Evolutionary conservation across 2,888 invertebrate genomes (phyloP).

Genomic region (Luffia ferchaultella): DNA sequence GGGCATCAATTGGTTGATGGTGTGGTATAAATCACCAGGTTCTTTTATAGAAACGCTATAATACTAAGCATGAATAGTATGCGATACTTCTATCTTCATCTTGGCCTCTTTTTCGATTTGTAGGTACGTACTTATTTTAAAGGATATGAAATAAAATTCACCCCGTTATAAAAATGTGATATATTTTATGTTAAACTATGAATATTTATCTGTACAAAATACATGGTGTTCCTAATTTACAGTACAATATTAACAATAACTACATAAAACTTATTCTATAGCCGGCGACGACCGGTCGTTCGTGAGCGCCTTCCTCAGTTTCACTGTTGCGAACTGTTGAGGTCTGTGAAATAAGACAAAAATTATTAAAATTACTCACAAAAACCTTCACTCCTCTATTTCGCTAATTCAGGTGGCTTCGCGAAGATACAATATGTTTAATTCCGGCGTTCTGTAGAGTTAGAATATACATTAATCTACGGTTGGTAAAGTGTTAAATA

Average conservation of each 20-base stretch:
- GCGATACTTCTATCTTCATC: no score
- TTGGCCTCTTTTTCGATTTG: no score
- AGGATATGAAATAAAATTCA: conserved; percentile 29
- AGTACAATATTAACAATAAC: conserved; percentile 45
- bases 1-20: no score
- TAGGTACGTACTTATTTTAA: background rate
- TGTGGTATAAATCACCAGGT: no score
- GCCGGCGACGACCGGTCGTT: conserved; percentile 87
- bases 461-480: no score
- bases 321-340: conserved; percentile 89
- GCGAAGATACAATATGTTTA: background rate
- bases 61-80: no score
- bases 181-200: conserved; percentile 64
- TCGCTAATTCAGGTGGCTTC: background rate
- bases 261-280: conserved; percentile 59
- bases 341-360: conserved; percentile 68
- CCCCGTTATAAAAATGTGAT: conserved; percentile 55
- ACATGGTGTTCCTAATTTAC: conserved; percentile 60
- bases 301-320: conserved; percentile 86
- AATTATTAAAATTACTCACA: conserved; percentile 4
- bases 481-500: no score
- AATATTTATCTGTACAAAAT: conserved; percentile 67
- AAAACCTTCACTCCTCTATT: background rate
- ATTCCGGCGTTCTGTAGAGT: no score
- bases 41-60: no score